Percentiles rank a stretch among this genome's conserved stretches.
These are phyloP conservation scores for Selenia dentaria DNA, from an alignment of 2,888 invertebrate species.

Conservation along the genomic window DNA sequence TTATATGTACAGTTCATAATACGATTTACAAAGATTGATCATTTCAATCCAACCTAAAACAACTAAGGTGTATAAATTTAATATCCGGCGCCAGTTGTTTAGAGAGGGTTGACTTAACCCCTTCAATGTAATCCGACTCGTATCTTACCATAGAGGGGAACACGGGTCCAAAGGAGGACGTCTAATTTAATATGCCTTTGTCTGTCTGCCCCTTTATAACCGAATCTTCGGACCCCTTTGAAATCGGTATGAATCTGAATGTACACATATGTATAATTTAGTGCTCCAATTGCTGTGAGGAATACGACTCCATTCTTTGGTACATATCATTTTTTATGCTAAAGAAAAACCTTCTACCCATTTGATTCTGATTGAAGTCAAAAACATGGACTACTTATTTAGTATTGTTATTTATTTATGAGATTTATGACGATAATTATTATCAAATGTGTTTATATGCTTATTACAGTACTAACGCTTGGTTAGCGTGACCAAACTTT, in stretches of 20 bases:
- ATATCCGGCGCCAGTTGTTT: slow-evolving; percentile 15
- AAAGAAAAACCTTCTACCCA: no score
- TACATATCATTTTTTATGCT: no score
- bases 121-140: slow-evolving; percentile 18
- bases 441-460: no score
- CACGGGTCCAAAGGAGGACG: slow-evolving; percentile 14
- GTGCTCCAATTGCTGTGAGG: slow-evolving; percentile 1
- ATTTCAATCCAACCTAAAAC: slow-evolving; percentile 11
- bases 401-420: no score
- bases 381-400: no score
- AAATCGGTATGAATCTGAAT: slow-evolving; percentile 10
- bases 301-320: background rate
- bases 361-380: no score
- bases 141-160: slow-evolving; percentile 16
- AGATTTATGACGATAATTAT: no score
- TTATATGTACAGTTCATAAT: no score
- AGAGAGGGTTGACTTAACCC: slow-evolving; percentile 14
- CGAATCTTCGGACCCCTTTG: slow-evolving; percentile 14
- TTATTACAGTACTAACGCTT: no score
- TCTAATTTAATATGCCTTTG: slow-evolving; percentile 24
- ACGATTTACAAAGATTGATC: slow-evolving; percentile 1
- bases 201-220: slow-evolving; percentile 12
- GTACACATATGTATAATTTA: background rate
- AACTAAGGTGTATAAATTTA: slow-evolving; percentile 4
- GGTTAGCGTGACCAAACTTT: no score